Evolutionary conservation across 1,140 invertebrate species (phyloP).

Genomic region (Nasonia longicornis): DNA sequence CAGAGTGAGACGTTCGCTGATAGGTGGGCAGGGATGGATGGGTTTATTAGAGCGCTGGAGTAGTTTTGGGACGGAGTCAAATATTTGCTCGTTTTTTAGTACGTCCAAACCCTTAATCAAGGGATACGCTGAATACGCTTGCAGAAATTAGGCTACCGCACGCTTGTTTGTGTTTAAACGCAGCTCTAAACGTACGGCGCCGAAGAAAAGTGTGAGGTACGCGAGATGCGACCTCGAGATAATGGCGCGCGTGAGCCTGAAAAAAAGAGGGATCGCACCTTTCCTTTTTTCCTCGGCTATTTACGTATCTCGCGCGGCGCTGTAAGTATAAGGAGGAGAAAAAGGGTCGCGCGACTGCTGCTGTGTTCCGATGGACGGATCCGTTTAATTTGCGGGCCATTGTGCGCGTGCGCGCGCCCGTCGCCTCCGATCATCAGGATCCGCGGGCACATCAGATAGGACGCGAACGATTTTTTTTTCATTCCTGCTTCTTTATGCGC

Average conservation of each 20-base stretch:
- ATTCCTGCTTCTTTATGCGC: not conserved
- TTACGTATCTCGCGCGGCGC: not conserved
- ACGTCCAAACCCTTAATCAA: too few species aligned
- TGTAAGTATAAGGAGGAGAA: not conserved
- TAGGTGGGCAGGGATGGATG: not conserved
- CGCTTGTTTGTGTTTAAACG: not conserved
- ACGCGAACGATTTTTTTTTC: not conserved
- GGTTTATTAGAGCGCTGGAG: not conserved
- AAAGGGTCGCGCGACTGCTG: conserved; percentile 10
- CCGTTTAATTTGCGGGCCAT: conserved; percentile 38
- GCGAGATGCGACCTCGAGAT: not conserved
- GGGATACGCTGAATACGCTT: too few species aligned
- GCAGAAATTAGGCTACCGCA: too few species aligned
- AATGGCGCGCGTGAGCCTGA: not conserved
- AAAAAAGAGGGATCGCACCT: not conserved
- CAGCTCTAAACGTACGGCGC: not conserved
- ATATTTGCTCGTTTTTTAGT: not conserved
- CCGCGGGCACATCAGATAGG: conserved; percentile 24
- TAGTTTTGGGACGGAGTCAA: not conserved
- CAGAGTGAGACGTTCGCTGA: not conserved
- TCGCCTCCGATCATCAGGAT: conserved; percentile 31
- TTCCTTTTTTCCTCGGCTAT: conserved; percentile 20
- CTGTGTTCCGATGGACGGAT: conserved; percentile 26
- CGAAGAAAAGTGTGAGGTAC: conserved; percentile 13
- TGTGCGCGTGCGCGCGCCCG: conserved; percentile 21